Evolutionary conservation across 2,888 invertebrate genomes (phyloP).

Genomic region (Noctua pronuba): DNA sequence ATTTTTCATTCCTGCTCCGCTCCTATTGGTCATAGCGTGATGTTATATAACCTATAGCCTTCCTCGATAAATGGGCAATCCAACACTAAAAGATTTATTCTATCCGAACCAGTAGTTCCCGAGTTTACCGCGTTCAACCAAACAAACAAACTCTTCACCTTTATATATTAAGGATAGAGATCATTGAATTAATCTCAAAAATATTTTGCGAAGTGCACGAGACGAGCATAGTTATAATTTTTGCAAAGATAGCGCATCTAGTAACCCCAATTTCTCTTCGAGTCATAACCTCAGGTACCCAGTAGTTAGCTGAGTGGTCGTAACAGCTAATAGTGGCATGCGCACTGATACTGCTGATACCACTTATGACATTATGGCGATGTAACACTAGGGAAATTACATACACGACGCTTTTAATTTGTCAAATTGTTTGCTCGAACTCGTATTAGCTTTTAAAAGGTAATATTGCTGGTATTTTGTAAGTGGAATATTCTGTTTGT

Average conservation of each 20-base stretch:
- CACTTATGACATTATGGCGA: conserved; percentile 46
- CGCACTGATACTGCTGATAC: conserved; percentile 43
- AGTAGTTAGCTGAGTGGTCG: conserved; percentile 44
- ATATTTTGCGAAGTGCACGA: neutral
- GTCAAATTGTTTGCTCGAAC: conserved; percentile 34
- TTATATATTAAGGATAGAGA: too few relatives aligned
- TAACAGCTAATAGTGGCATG: conserved; percentile 38
- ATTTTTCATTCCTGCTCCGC: too few relatives aligned
- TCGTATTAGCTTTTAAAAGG: conserved; percentile 14
- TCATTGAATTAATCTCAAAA: too few relatives aligned
- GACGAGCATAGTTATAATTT: neutral
- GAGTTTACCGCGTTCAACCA: too few relatives aligned
- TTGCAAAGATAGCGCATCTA: conserved; percentile 17
- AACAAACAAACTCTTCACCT: too few relatives aligned
- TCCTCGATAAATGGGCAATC: too few relatives aligned
- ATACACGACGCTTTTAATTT: conserved; percentile 33
- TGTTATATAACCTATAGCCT: too few relatives aligned
- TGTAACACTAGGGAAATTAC: conserved; percentile 52
- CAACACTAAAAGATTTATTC: too few relatives aligned
- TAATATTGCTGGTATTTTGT: neutral
- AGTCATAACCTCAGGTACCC: conserved; percentile 13
- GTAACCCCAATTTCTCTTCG: neutral
- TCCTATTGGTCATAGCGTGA: too few relatives aligned
- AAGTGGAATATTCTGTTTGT: neutral
- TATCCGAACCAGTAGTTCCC: too few relatives aligned